Conservation (phyloP, 2,888 invertebrate genomes). For the Drosophila pseudotalamancana region DNA sequence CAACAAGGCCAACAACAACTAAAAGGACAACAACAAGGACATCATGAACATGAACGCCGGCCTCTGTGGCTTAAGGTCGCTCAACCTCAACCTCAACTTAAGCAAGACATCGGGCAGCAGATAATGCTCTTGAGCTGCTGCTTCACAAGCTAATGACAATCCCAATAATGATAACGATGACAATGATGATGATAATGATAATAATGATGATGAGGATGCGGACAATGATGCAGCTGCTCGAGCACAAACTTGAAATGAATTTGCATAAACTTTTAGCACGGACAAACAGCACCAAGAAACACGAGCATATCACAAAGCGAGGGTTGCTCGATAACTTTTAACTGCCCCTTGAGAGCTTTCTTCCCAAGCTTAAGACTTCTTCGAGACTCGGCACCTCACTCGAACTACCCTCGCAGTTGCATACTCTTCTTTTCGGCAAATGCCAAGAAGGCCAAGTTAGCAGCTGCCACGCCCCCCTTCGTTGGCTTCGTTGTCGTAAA, state of each 20-base stretch:
- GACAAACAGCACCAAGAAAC: conserved; percentile 34
- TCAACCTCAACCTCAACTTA: conserved; percentile 51
- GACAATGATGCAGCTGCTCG: conserved; percentile 36
- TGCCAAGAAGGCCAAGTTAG: conserved; percentile 27
- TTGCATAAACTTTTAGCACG: conserved; percentile 72
- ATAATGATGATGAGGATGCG: conserved; percentile 3
- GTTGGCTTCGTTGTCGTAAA: conserved; percentile 32
- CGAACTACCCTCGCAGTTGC: conserved; percentile 16
- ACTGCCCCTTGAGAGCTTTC: not conserved
- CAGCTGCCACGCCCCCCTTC: not conserved
- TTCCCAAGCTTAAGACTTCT: not conserved
- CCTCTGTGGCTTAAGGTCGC: conserved; percentile 51
- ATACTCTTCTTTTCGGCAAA: conserved; percentile 34
- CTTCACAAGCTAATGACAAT: conserved; percentile 9
- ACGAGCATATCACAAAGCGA: conserved; percentile 20
- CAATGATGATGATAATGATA: conserved; percentile 18
- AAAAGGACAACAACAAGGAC: conserved; percentile 15
- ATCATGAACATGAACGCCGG: conserved; percentile 27
- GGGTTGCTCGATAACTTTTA: conserved; percentile 5
- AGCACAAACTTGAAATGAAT: conserved; percentile 69
- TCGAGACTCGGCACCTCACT: not conserved
- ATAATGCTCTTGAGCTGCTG: conserved; percentile 40
- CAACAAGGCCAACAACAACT: conserved; percentile 12
- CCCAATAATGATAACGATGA: conserved; percentile 12
- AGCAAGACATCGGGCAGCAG: conserved; percentile 50